phyloP scores from a whole-genome alignment of 1,140 invertebrate genomes.

The Eriocheir sinensis region DNA sequence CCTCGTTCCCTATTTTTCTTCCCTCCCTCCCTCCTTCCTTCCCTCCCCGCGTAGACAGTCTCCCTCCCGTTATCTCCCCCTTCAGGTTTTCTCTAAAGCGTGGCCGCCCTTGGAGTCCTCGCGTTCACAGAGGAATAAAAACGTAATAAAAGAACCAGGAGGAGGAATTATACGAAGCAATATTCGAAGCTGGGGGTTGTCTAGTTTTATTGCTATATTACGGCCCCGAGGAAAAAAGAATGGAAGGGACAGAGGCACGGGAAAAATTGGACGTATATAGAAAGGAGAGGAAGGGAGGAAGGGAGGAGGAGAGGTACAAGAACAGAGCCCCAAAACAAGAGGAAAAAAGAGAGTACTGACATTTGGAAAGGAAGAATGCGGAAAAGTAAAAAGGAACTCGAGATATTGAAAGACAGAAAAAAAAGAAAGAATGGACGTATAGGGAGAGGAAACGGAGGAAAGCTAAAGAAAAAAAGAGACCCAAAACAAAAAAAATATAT shows the following conservation, averaged over 20 bases:
- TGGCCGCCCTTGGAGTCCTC: neutral
- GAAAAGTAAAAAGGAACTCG: neutral
- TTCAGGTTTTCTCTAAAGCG: neutral
- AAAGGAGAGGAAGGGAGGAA: too few species aligned
- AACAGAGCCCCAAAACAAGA: neutral
- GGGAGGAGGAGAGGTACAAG: too few species aligned
- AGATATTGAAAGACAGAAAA: neutral
- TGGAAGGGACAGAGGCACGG: neutral
- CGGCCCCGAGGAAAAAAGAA: neutral
- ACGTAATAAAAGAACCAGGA: neutral
- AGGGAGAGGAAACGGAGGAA: neutral
- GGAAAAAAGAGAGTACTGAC: too few species aligned
- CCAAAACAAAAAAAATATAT: too few species aligned
- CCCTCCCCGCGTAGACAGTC: neutral
- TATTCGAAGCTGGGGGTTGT: neutral
- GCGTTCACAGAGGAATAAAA: slow-evolving; percentile 2
- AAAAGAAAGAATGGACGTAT: neutral
- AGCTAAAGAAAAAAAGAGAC: too few species aligned
- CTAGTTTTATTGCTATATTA: neutral
- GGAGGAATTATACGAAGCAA: neutral
- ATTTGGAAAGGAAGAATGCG: too few species aligned
- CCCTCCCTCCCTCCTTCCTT: neutral
- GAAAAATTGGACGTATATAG: neutral
- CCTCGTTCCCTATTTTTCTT: too few species aligned
- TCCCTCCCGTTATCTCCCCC: neutral